Evolutionary conservation across 2,113 vertebrate genomes (phyloP), one percentile per base, ranked within the genome.

Genomic region (Oplegnathus fasciatus): DNA sequence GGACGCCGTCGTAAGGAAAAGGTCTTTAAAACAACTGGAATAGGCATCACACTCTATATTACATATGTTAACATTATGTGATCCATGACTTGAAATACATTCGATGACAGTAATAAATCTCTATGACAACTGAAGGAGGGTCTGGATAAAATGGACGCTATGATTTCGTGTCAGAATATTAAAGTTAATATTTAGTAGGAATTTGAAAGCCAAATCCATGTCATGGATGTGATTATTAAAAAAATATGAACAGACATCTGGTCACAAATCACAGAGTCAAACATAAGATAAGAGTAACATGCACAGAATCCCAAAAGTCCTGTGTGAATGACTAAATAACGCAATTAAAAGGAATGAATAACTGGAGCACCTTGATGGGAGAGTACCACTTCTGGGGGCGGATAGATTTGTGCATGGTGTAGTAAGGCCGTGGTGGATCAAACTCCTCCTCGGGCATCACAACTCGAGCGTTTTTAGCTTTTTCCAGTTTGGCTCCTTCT

Each of bases 401-500:
- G 0, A 87, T 90, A 4, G 96, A 87, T 72, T 94, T 96, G 46
- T 96, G 95, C 80, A 87, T 76, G 77, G 95, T 96, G 20, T 95
- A 97, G 15, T 97, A 96, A 13, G 92, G 96, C 28, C 95, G 93
- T 4, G 95, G 92, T 18, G 97, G 95, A 55, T 98, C 97, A 0
- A 95, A 97, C 50, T 99, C 98, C 85, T 98, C 95, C 22, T 96
- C 95, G 0, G 98, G 97, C 97, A 99, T 97, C 91, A 97, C 97
- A 34, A 99, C 98, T 1, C 96, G 93, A 22, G 98, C 98, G 0
- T 99, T 99, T 94, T 99, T 99, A 32, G 98, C 97, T 77, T 98
- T 98, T 93, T 99, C 98, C 83, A 99, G 46, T 89, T 99, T 99
- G 34, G 98, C 98, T 0, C 98, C 98, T 94, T 99, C 98, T 91